phyloP scores from a whole-genome alignment of 1,140 invertebrate species.

The Whitmania pigra region DNA sequence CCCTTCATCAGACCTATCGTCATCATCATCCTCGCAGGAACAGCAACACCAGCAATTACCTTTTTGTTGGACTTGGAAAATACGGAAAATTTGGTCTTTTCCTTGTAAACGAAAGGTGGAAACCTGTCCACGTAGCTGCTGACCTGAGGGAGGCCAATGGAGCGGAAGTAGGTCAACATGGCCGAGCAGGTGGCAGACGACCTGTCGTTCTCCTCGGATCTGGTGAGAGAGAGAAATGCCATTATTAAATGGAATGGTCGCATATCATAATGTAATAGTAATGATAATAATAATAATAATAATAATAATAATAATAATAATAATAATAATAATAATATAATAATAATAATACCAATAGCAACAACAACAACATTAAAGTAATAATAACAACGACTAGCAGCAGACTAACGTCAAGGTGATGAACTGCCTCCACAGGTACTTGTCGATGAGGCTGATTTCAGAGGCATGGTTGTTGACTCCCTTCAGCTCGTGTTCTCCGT shows the following conservation, averaged over 20 bases:
- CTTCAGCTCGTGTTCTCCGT: conserved; percentile 69
- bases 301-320: no score
- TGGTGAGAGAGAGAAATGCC: neutral
- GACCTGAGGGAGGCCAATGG: conserved; percentile 49
- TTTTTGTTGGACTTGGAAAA: conserved; percentile 27
- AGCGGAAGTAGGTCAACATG: conserved; percentile 63
- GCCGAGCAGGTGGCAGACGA: conserved; percentile 62
- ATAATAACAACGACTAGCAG: no score
- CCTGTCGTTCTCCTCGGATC: conserved; percentile 51
- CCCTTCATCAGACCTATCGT: no score
- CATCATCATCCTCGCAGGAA: no score
- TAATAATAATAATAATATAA: no score
- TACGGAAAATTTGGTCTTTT: conserved; percentile 56
- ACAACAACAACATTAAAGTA: no score
- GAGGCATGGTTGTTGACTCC: conserved; percentile 65
- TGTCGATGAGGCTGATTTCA: conserved; percentile 63
- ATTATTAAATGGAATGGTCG: no score
- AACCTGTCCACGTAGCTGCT: conserved; percentile 51
- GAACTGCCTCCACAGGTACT: conserved; percentile 57
- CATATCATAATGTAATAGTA: no score
- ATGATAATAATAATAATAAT: no score
- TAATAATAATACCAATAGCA: no score
- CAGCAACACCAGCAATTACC: neutral
- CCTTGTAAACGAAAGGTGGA: conserved; percentile 67
- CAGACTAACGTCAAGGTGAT: conserved; percentile 51